Conservation (phyloP, 2,888 invertebrate genomes). For the Lingula anatina region DNA sequence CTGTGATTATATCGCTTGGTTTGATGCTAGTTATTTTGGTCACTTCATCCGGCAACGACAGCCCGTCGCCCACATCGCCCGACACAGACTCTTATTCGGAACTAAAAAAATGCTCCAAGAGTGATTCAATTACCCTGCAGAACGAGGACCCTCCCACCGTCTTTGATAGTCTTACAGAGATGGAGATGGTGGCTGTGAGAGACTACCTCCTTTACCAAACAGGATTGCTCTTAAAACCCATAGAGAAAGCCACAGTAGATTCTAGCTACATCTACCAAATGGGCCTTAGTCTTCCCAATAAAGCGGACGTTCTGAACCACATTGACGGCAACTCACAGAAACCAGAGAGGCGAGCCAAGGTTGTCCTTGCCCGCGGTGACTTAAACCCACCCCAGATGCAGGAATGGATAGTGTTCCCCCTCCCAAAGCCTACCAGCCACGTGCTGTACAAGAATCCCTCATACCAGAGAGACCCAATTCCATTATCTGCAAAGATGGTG, state of each 20-base stretch:
- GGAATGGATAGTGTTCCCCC: conserved; percentile 35
- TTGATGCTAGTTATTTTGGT: too few relatives aligned
- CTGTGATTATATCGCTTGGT: too few relatives aligned
- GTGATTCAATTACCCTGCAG: too few relatives aligned
- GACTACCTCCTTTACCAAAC: too few relatives aligned
- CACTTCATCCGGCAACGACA: too few relatives aligned
- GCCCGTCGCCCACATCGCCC: too few relatives aligned
- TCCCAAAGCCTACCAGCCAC: conserved; percentile 26
- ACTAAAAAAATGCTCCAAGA: too few relatives aligned
- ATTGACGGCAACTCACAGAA: conserved; percentile 13
- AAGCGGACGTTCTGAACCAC: conserved; percentile 14
- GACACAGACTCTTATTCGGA: too few relatives aligned
- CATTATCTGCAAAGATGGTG: conserved; percentile 26
- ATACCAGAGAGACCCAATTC: conserved; percentile 25
- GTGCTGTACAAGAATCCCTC: conserved; percentile 23
- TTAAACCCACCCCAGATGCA: conserved; percentile 26
- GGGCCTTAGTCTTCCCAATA: conserved; percentile 22
- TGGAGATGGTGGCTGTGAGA: neutral
- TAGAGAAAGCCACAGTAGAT: conserved; percentile 7
- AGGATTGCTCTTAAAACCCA: too few relatives aligned
- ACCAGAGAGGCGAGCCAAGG: conserved; percentile 29
- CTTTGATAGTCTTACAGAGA: neutral
- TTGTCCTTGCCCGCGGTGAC: conserved; percentile 31
- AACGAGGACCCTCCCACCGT: too few relatives aligned
- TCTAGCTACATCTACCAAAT: conserved; percentile 15